Evolutionary conservation across 1,140 invertebrate species (phyloP).

Genomic region (Pectinophora gossypiella): DNA sequence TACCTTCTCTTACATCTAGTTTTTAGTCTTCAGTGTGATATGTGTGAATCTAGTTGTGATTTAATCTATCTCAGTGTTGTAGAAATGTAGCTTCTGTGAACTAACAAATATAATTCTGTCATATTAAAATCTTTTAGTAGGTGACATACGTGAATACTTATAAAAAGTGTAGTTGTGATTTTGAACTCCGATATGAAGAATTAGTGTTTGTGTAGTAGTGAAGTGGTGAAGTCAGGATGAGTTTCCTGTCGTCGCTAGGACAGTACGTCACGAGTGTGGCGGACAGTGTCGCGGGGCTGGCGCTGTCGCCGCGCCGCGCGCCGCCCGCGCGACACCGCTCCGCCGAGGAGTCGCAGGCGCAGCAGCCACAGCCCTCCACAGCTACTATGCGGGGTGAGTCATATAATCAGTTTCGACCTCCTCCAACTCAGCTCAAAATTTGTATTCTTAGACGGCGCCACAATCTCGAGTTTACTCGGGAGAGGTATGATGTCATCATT

Average conservation of each 20-base stretch:
- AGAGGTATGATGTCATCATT: too few species aligned
- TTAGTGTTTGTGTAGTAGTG: not conserved
- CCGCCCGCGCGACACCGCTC: conserved; percentile 82
- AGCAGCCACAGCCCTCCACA: conserved; percentile 52
- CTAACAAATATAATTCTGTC: not conserved
- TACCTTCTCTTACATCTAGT: not conserved
- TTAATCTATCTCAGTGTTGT: too few species aligned
- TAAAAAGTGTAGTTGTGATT: not conserved
- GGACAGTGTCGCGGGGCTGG: conserved; percentile 85
- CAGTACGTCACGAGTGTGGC: conserved; percentile 85
- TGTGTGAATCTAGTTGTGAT: too few species aligned
- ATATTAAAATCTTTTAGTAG: not conserved
- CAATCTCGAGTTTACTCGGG: too few species aligned
- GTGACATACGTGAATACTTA: not conserved
- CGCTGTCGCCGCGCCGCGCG: conserved; percentile 85
- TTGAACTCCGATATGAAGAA: too few species aligned
- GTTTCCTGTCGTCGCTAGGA: conserved; percentile 88
- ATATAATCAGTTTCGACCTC: too few species aligned
- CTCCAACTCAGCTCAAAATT: too few species aligned
- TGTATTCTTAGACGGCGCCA: too few species aligned
- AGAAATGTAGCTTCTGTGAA: not conserved
- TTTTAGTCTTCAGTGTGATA: too few species aligned
- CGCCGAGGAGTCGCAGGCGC: conserved; percentile 58
- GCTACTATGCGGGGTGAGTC: conserved; percentile 60
- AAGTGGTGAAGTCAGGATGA: conserved; percentile 78